Evolutionary conservation across 2,888 invertebrate species (phyloP), one percentile per base, ranked within the genome.

Genomic region (Drosophila histrio): DNA sequence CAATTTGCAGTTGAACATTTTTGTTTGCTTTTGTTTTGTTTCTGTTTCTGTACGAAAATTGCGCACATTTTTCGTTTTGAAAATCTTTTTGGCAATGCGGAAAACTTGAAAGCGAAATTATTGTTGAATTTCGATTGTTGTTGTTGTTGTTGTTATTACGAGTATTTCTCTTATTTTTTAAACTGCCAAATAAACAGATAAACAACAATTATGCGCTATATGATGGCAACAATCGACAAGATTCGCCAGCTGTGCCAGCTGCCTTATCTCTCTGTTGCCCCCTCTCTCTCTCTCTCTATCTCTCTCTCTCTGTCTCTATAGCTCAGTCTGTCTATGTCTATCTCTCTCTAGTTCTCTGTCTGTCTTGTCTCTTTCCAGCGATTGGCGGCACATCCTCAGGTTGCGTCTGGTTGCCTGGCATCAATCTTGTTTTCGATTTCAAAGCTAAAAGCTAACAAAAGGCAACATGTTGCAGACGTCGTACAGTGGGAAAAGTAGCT

Each of bases 391-490:
- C 28, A 57, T 41, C 58, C 59, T 76, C 60, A 53, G 47, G 50
- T 54, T 72, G 63, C 19, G 41, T 32, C 65, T 65, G 47, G 62
- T 63, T 57, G 41, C 50, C 63, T 32, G 57, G 75, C 77, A 81
- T 82, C 78, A 84, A 82, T 84, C 79, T 82, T 78, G 82, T 84
- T 82, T 82, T 82, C 82, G 82, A 73, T 82, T 82, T 82, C 82
- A 79, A 76, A 82, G 65, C 71, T 53, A 71, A 56, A 28, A 49
- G 59, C 59, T 68, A 75, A 71, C 49, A 49, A 61, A 77, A 72
- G 65, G 78, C 68, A 79, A 79, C 77, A 63, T 77, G 80, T 69
- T 77, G 69, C 63, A 72, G 28, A 56, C 38, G n/a, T n/a, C n/a
- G n/a, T n/a, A n/a, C n/a, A n/a, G n/a, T n/a, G n/a, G n/a, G n/a